These are phyloP conservation scores for Maccullochella peelii DNA, from an alignment of 2,113 vertebrate species.

Conservation along the genomic window DNA sequence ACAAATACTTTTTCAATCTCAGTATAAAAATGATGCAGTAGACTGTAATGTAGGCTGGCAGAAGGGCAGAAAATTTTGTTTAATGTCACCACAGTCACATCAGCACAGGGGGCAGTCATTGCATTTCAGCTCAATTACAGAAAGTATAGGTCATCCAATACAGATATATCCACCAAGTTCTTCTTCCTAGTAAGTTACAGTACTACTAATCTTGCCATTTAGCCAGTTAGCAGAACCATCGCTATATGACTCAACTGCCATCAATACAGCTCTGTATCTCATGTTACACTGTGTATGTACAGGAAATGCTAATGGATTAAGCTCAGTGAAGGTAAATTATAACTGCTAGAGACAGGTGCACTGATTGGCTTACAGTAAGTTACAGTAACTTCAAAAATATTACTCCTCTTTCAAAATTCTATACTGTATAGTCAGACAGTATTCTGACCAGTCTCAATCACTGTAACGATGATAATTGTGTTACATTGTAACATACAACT, in stretches of 20 bases:
- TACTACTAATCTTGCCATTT: constrained; percentile 22
- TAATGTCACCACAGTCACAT: neutral
- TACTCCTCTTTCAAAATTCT: neutral
- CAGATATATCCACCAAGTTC: neutral
- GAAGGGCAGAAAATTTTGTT: neutral
- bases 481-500: neutral
- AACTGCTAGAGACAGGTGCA: constrained; percentile 27
- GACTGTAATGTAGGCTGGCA: neutral
- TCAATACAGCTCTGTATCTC: constrained; percentile 37
- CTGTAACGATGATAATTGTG: neutral
- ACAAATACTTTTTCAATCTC: neutral
- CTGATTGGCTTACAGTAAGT: constrained; percentile 17
- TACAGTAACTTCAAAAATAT: neutral
- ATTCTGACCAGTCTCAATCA: neutral
- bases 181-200: constrained; percentile 28
- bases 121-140: constrained; percentile 29
- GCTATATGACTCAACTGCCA: constrained; percentile 19
- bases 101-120: neutral
- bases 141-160: constrained; percentile 15
- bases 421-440: too few species aligned
- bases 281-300: constrained; percentile 45
- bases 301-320: constrained; percentile 59
- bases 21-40: neutral
- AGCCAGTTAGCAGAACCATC: constrained; percentile 27
- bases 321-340: constrained; percentile 39